Evolutionary conservation across 1,140 invertebrate species (phyloP), one percentile per base, ranked within the genome.

Genomic region (Myzus persicae): DNA sequence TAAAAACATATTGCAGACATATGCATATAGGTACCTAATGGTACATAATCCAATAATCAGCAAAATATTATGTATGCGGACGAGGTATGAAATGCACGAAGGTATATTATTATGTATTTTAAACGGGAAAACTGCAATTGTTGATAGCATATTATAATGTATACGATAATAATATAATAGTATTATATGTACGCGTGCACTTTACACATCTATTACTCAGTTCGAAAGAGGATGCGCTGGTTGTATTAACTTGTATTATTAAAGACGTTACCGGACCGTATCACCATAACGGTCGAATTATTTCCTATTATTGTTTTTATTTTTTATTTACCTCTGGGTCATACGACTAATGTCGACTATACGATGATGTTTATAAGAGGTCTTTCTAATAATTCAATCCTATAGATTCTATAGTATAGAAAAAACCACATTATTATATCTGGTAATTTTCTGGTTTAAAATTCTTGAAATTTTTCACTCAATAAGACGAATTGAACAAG

Each of bases 241-340:
- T 2, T n/a, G 14, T 46, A 87, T 46, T 46, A 44, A 46, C 40
- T 48, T 22, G n/a, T 42, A 31, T 6, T 89, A 38, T 90, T 90
- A 67, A 90, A 90, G 51, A 67, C 89, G 38, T 67, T 40, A 90
- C 54, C 89, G 51, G 89, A 90, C 89, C 54, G 54, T 90, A 67
- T 90, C 89, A 42, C 89, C 26, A 67, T 90, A 67, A 90, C 89
- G 54, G 89, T 90, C 38, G 20, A 67, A 90, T 42, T 42, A 42
- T 67, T 67, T 90, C 54, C 38, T 67, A 36, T 90, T 90, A 90
- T 54, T 42, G 38, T 59, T 38, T 18, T 44, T 87, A 14, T 89
- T 90, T 67, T 42, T 90, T 88, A 24, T 31, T 42, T 31, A 42
- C 5, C 88, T 90, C 54, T 90, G 22, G 89, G 54, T 90, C 89